Evolutionary conservation across 2,888 invertebrate species (phyloP).

Genomic region (Invenusta paracnida): DNA sequence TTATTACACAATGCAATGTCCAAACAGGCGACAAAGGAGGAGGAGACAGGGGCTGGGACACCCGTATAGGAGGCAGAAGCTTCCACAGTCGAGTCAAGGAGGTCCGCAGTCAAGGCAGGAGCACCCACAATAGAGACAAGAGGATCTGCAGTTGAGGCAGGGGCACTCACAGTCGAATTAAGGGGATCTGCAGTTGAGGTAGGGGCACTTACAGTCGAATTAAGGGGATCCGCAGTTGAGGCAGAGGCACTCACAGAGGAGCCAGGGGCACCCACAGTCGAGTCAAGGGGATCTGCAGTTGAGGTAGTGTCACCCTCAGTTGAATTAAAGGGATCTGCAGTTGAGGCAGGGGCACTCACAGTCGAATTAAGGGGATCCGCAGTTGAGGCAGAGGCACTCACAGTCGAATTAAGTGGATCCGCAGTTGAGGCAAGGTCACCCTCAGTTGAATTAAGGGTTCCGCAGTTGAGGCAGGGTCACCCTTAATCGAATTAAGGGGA

Average conservation of each 20-base stretch:
- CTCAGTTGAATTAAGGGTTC: too few relatives aligned
- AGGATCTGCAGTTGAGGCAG: neutral
- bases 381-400: too few relatives aligned
- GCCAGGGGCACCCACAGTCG: too few relatives aligned
- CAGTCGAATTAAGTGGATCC: too few relatives aligned
- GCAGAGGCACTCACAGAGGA: neutral
- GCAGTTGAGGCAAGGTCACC: too few relatives aligned
- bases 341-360: too few relatives aligned
- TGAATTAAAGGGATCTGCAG: too few relatives aligned
- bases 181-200: neutral
- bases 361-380: too few relatives aligned
- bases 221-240: neutral
- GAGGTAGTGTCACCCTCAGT: too few relatives aligned
- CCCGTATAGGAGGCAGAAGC: neutral
- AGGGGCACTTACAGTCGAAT: neutral
- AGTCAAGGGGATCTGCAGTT: too few relatives aligned
- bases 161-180: neutral
- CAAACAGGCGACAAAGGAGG: neutral
- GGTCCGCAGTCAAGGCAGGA: neutral
- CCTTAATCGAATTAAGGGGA: too few relatives aligned
- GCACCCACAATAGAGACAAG: neutral
- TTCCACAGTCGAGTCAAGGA: neutral
- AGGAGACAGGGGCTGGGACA: neutral
- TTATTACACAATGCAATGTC: neutral
- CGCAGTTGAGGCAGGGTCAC: too few relatives aligned